These are phyloP conservation scores for Acanthis flammea DNA, from an alignment of 2,797 vertebrate genomes.

Conservation along the genomic window DNA sequence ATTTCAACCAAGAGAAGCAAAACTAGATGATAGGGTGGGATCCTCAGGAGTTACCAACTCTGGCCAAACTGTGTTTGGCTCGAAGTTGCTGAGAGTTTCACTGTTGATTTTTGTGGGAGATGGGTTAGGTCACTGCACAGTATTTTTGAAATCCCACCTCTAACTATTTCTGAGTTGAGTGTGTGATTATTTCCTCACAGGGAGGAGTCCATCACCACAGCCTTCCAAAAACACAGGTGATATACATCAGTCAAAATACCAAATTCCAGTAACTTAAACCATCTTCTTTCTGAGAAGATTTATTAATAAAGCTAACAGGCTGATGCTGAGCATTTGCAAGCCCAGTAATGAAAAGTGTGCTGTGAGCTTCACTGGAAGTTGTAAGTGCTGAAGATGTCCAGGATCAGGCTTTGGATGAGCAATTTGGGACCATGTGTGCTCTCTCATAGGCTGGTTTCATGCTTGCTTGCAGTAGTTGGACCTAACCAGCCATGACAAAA, in stretches of 20 bases:
- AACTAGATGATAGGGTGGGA: conserved; percentile 19
- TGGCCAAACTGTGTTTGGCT: not conserved
- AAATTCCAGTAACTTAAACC: not conserved
- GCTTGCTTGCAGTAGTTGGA: conserved; percentile 4
- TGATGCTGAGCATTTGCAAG: not conserved
- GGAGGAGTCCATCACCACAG: conserved; percentile 56
- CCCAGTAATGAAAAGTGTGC: not conserved
- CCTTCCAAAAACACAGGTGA: conserved; percentile 1
- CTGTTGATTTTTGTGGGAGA: conserved; percentile 51
- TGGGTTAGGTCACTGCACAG: not conserved
- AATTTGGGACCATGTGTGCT: not conserved
- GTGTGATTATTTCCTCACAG: conserved; percentile 38
- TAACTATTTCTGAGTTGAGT: conserved; percentile 54
- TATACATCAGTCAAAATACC: not conserved
- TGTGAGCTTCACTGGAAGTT: not conserved
- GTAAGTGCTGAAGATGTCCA: not conserved
- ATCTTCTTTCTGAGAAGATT: not conserved
- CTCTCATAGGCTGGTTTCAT: conserved; percentile 3
- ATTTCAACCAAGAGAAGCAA: conserved; percentile 10
- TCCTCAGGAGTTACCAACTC: not conserved
- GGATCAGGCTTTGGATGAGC: conserved; percentile 28
- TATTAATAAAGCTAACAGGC: not conserved
- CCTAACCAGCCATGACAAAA: conserved; percentile 32
- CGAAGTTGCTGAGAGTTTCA: conserved; percentile 3
- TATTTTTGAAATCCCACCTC: conserved; percentile 56